These are phyloP conservation scores for Spicauda simplicius DNA, from an alignment of 2,888 invertebrate species.

Conservation along the genomic window DNA sequence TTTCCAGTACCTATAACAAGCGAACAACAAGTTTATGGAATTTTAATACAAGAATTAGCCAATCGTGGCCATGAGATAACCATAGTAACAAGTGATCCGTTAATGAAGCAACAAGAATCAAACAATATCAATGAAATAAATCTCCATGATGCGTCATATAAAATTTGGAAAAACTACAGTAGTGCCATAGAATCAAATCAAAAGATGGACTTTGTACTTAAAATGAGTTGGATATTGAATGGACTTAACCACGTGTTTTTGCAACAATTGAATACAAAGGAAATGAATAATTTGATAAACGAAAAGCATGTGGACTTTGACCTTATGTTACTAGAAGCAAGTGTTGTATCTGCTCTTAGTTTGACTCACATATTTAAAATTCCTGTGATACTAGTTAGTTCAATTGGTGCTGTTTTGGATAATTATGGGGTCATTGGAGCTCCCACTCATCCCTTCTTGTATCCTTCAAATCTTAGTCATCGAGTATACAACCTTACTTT, in stretches of 20 bases:
- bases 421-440: constrained; percentile 48
- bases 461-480: constrained; percentile 42
- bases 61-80: constrained; percentile 65
- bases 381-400: constrained; percentile 59
- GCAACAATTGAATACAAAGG: constrained; percentile 28
- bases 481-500: constrained; percentile 46
- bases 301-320: constrained; percentile 48
- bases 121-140: constrained; percentile 60
- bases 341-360: constrained; percentile 45
- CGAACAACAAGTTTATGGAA: constrained; percentile 49
- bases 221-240: background rate
- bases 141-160: constrained; percentile 58
- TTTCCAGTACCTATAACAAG: constrained; percentile 65
- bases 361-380: constrained; percentile 56
- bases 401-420: constrained; percentile 47
- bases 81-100: constrained; percentile 57
- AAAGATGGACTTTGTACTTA: constrained; percentile 4
- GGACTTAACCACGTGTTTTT: background rate
- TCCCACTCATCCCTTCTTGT: constrained; percentile 46
- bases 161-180: constrained; percentile 41
- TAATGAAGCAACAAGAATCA: constrained; percentile 47
- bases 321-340: constrained; percentile 57
- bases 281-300: constrained; percentile 41
- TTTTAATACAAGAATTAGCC: constrained; percentile 56
- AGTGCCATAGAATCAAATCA: constrained; percentile 12